A percentile compares a stretch with the other conserved stretches of the same genome.
phyloP scores from a whole-genome alignment of 2,797 vertebrate species.

The Melopsittacus undulatus region DNA sequence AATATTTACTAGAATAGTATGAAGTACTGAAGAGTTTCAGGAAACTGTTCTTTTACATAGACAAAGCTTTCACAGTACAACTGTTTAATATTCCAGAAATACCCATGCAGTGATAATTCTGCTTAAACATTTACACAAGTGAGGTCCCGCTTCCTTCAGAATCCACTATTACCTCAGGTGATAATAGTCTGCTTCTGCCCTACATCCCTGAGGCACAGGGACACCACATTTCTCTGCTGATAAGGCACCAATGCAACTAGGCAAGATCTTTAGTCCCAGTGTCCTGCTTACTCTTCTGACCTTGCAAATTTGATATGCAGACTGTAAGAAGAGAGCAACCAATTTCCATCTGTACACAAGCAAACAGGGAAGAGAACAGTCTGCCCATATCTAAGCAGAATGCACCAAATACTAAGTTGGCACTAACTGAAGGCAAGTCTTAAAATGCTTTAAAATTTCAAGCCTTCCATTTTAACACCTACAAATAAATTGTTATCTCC shows the following conservation, averaged over 20 bases:
- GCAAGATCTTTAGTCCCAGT: not conserved
- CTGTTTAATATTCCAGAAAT: constrained; percentile 1
- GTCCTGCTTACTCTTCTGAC: not conserved
- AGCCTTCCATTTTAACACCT: not conserved
- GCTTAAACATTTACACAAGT: not conserved
- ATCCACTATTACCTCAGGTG: not conserved
- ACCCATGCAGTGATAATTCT: not conserved
- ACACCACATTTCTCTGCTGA: not conserved
- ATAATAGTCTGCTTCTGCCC: not conserved
- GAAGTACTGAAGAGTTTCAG: not conserved
- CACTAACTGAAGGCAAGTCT: not conserved
- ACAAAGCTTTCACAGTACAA: not conserved
- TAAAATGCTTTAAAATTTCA: not conserved
- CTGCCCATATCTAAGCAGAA: not conserved
- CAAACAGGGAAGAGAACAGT: not conserved
- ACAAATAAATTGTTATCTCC: not conserved
- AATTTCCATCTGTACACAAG: not conserved
- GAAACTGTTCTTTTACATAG: not conserved
- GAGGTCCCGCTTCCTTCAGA: not conserved
- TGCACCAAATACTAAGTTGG: not conserved
- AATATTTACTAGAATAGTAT: not conserved
- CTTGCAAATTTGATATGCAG: not conserved
- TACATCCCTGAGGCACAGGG: not conserved
- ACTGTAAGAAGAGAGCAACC: not conserved
- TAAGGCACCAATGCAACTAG: not conserved